Base-by-base conservation (phyloP, 2,888 invertebrate species). In the Sycophila texana region DNA sequence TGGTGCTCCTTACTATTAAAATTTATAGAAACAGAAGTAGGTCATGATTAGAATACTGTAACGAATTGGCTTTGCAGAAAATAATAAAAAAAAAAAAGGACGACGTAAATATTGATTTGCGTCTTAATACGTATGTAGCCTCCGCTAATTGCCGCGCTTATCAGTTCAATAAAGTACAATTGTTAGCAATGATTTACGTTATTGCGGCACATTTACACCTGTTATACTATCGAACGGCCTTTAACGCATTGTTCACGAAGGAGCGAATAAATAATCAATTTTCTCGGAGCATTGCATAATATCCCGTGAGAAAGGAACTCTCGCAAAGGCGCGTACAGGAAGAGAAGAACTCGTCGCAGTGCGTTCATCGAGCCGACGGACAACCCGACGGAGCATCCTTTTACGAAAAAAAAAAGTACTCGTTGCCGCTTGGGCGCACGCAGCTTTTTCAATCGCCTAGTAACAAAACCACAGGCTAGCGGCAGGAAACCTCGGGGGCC, bases 401-500 rank as follows among this genome's bases (percentile, higher is more conserved):
- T 66, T 5, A 18, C 13, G 26, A 51, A 61, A 72, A 18, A 14
- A 72, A 30, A 14, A 57, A 77, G 57, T 30, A 47, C 18, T 77
- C 30, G 57, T 72, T 58, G 18, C 5, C 55, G 30, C n/a, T 51
- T 60, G 39, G 18, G 68, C 60, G 13, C 68, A 22, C 26, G 75
- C 39, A 68, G 39, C 61, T 61, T 55, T 60, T 30, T 4, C 18
- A 53, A 68, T 53, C 61, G 75, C 75, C 61, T 75, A 68, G 75
- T 75, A 75, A 75, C 75, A 53, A 68, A 68, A 58, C 30, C 53
- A 30, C 63, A 30, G 39, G 39, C 39, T 7, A 39, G 39, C 39
- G 39, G 39, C 39, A 39, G 39, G 39, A 39, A 39, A 39, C 39
- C 7, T 39, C 39, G 39, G 39, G 39, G 39, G 30, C 16, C 47